Conservation (phyloP, 2,797 vertebrate species). For the Centropyge bicolor region DNA sequence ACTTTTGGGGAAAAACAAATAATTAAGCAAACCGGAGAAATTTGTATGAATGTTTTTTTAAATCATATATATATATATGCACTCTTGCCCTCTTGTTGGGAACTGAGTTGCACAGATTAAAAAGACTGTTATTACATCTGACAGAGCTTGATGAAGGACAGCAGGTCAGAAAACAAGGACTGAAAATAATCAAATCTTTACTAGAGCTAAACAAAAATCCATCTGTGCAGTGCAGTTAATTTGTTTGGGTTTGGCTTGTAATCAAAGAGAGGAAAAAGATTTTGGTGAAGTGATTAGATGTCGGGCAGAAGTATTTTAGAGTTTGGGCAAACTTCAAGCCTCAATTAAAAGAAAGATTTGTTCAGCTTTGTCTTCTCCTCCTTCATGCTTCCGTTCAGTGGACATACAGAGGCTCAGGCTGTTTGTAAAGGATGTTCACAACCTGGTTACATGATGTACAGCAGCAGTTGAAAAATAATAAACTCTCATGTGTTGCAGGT, state of each 20-base stretch:
- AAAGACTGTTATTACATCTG: neutral
- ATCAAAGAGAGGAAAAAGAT: neutral
- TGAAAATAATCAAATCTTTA: neutral
- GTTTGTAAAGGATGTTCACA: neutral
- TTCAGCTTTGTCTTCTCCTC: neutral
- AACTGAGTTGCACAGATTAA: no score
- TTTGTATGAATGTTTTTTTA: no score
- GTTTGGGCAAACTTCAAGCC: neutral
- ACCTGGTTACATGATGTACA: neutral
- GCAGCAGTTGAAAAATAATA: neutral
- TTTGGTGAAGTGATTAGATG: neutral
- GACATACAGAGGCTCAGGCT: neutral
- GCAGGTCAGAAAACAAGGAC: neutral
- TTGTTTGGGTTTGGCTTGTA: neutral
- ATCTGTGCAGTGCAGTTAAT: neutral
- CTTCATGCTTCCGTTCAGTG: neutral
- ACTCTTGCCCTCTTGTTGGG: no score
- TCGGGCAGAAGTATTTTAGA: neutral
- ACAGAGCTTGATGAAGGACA: neutral
- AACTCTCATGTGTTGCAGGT: neutral
- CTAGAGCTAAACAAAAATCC: neutral
- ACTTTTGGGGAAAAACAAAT: no score
- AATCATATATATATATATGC: no score
- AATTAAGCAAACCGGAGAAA: no score
- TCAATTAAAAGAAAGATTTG: neutral